Base-by-base conservation (phyloP, 2,888 invertebrate species). In the Chalcosyrphus nemorum region DNA sequence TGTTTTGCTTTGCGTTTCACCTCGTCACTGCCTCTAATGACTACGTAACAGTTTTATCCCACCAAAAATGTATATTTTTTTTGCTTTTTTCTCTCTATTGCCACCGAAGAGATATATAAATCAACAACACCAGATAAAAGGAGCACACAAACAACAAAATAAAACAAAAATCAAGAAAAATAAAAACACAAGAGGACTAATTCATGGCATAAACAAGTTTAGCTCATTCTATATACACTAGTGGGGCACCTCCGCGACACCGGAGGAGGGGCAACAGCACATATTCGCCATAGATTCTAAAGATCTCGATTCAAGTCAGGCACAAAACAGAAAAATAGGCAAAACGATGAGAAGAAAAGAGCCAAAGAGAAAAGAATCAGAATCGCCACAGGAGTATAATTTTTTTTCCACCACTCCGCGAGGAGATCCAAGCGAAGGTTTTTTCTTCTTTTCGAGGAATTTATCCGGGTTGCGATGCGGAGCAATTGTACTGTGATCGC, bases 1-100 rank as follows among this genome's bases (percentile, higher is more conserved):
- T 84, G 78, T 84, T 84, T 84, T 84, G 80, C 84, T 78, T 47
- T 50, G 54, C 21, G 38, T 59, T 47, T 72, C 45, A 72, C 82
- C 61, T 74, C 63, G 52, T 63, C 57, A 74, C 70, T 80, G 56
- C 38, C 59, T 68, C 75, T 47, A 63, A 43, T 75, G 80, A 72
- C 75, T 81, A 85, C 80, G 85, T 81, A 85, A 85, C 85, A 85
- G 41, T 76, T 75, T 75, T 75, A 71, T 76, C 75, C 81, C 71
- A 80, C 75, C 81, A 80, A 85, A 80, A 78, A 70, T 47, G 32
- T 74, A 56, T 41, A 32, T 47, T 72, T 47, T 54, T 63, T 66
- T 32, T 66, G 24, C 29, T 56, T 71, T 52, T n/a, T 63, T 61
- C 15, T 47, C 41, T 57, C 63, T 68, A 63, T 52, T 24, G 29